Conservation (phyloP, 30 jellyfish, hydroid and myxozoan genomes). For the Aurelia coerulea region DNA sequence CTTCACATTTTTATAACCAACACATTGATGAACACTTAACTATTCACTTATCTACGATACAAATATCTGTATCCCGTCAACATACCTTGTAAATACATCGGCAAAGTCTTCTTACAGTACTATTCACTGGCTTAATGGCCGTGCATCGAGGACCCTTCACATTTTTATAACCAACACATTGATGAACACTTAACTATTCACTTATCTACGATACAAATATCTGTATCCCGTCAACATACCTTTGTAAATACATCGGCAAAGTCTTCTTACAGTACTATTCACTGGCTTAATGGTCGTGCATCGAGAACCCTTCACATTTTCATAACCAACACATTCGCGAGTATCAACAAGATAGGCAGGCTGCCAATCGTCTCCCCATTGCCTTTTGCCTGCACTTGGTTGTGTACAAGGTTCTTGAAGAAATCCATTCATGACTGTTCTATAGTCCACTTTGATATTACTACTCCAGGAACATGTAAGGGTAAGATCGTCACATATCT, state of each 20-base stretch:
- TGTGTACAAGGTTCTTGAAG: not conserved
- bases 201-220: too few relatives aligned
- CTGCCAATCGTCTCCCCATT: constrained; percentile 57
- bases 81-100: constrained; percentile 44
- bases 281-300: constrained; percentile 1
- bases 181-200: too few relatives aligned
- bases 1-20: constrained; percentile 36
- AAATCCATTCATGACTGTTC: not conserved
- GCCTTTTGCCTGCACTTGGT: not conserved
- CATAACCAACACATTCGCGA: constrained; percentile 31
- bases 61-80: too few relatives aligned
- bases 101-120: constrained; percentile 37
- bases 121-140: not conserved
- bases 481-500: constrained; percentile 3
- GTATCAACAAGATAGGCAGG: constrained; percentile 26
- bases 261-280: constrained; percentile 20
- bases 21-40: not conserved
- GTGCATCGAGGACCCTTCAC: constrained; percentile 21
- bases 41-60: too few relatives aligned
- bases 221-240: constrained; percentile 5
- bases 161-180: constrained; percentile 37
- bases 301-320: constrained; percentile 15
- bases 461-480: constrained; percentile 47
- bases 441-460: not conserved
- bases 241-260: constrained; percentile 47